Percentiles rank a stretch among this genome's conserved stretches.
Conservation (phyloP, 2,888 invertebrate species). For the Agriopis aurantiaria region DNA sequence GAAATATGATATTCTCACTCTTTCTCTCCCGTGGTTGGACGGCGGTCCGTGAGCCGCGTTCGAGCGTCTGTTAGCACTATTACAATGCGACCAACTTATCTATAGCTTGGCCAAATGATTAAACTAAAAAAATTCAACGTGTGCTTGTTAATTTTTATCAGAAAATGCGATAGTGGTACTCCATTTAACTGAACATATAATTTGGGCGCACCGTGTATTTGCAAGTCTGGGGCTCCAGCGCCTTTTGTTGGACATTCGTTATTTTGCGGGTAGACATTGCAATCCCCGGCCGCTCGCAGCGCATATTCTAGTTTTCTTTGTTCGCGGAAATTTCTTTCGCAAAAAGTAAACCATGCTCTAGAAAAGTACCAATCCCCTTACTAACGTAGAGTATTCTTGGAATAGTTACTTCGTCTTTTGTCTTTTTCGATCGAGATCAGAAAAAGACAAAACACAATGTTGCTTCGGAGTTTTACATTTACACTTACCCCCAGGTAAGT, state of each 20-base stretch:
- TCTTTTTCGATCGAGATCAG: too few relatives aligned
- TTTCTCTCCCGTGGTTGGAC: too few relatives aligned
- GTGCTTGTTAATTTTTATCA: not conserved
- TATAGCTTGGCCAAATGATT: not conserved
- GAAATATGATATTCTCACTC: too few relatives aligned
- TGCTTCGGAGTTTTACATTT: too few relatives aligned
- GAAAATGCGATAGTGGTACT: not conserved
- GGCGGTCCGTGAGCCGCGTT: too few relatives aligned
- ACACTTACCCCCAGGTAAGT: too few relatives aligned
- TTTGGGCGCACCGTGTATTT: not conserved
- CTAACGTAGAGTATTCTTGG: too few relatives aligned
- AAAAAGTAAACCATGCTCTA: not conserved
- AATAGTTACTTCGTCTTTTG: too few relatives aligned
- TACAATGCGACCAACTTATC: slow-evolving; percentile 1
- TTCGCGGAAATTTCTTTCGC: slow-evolving; percentile 1
- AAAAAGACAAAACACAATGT: too few relatives aligned
- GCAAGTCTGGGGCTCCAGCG: slow-evolving; percentile 1
- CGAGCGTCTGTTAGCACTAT: too few relatives aligned
- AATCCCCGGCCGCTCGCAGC: not conserved
- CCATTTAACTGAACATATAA: not conserved
- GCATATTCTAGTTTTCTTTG: slow-evolving; percentile 17
- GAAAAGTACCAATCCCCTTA: not conserved
- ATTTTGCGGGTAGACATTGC: slow-evolving; percentile 10
- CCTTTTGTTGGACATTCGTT: slow-evolving; percentile 19
- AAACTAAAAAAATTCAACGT: not conserved